phyloP scores from a whole-genome alignment of 2,888 invertebrate genomes.

The Agonopterix subpropinquella region DNA sequence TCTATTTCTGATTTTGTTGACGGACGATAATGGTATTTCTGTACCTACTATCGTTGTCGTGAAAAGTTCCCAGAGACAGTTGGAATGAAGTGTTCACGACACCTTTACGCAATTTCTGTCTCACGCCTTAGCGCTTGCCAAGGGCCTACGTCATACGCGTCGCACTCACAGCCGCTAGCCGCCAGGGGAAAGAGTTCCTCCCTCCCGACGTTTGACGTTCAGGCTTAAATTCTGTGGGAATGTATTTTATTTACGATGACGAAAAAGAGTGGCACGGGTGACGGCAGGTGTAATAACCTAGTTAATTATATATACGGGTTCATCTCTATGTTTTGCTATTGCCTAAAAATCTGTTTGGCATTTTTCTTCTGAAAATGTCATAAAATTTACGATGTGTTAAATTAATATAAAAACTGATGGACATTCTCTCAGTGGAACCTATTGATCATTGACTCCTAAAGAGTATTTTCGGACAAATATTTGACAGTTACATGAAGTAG shows the following conservation, averaged over 20 bases:
- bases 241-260: background rate
- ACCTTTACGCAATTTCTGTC: slow-evolving; percentile 70
- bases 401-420: too few species aligned
- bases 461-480: background rate
- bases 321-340: slow-evolving; percentile 6
- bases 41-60: slow-evolving; percentile 55
- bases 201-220: slow-evolving; percentile 40
- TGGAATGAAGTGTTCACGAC: slow-evolving; percentile 61
- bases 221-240: slow-evolving; percentile 27
- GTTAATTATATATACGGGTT: slow-evolving; percentile 21
- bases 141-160: slow-evolving; percentile 52
- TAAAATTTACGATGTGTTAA: too few species aligned
- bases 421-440: too few species aligned
- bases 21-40: slow-evolving; percentile 59
- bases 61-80: slow-evolving; percentile 51
- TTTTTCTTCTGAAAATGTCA: too few species aligned
- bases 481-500: slow-evolving; percentile 11
- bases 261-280: slow-evolving; percentile 24
- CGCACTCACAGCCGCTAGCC: slow-evolving; percentile 35
- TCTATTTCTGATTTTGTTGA: slow-evolving; percentile 51
- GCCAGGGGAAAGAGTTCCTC: slow-evolving; percentile 45
- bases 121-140: slow-evolving; percentile 62
- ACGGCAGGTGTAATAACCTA: slow-evolving; percentile 48
- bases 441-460: too few species aligned
- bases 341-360: too few species aligned